Conservation (phyloP, 2,113 vertebrate genomes). For the Tachuris rubrigastra region DNA sequence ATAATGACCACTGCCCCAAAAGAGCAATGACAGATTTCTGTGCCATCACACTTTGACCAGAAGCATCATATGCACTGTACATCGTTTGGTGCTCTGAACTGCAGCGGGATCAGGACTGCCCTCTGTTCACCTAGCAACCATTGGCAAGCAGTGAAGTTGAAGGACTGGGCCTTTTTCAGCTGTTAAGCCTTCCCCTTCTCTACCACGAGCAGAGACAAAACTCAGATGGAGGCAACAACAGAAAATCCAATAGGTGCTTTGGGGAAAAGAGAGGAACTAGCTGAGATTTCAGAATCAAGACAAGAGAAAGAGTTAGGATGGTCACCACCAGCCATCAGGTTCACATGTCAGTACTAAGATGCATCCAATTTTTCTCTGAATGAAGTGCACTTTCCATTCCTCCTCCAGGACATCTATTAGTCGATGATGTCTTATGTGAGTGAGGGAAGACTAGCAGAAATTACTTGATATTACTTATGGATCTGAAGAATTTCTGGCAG, state of each 20-base stretch:
- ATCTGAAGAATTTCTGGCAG: neutral
- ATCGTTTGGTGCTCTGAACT: accelerated
- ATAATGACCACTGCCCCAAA: neutral
- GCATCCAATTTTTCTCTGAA: neutral
- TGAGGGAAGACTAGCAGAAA: neutral
- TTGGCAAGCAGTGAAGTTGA: neutral
- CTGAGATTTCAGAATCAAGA: neutral
- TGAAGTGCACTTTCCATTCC: neutral
- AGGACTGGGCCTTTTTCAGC: neutral
- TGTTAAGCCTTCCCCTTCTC: neutral
- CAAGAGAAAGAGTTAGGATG: neutral
- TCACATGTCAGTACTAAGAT: accelerated
- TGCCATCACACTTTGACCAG: neutral
- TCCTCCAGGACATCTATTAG: neutral
- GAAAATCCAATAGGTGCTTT: neutral
- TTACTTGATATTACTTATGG: neutral
- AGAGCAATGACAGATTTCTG: neutral
- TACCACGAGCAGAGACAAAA: neutral
- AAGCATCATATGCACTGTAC: neutral
- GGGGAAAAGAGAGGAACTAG: neutral
- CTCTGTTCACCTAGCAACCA: neutral
- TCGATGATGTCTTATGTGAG: neutral
- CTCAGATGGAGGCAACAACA: neutral
- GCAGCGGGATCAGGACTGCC: neutral
- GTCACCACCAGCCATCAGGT: neutral